Evolutionary conservation across 2,888 invertebrate genomes (phyloP), one percentile per base, ranked within the genome.

Genomic region (Cacoxenus indagator): DNA sequence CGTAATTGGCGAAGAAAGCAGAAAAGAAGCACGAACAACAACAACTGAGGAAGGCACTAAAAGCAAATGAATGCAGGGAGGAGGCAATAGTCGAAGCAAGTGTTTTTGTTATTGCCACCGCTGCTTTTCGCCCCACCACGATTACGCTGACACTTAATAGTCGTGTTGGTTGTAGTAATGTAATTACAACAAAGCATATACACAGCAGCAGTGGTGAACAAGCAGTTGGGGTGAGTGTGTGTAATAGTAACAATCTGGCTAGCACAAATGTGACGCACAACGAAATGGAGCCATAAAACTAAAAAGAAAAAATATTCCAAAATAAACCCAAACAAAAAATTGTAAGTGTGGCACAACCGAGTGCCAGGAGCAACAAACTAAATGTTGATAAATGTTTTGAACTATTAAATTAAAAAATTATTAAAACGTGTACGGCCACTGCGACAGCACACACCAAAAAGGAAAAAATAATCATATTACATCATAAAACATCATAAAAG

Each of bases 1-100:
- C 67, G 73, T 78, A 78, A 81, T 78, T 81, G 82, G 67, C 59
- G 61, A 65, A 66, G 65, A 61, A 57, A 69, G n/a, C n/a, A n/a
- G n/a, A 64, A 67, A 45, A 68, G 9, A 46, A 26, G n/a, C 48
- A 51, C 37, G 14, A 14, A 26, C 54, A 54, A 14, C 26, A 26
- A 54, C 24, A 22, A 22, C 24, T 9, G 22, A 19, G 11, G 22
- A 5, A 37, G 22, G 22, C 19, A 22, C 19, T 9, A 22, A 51
- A 19, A 9, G 24, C 54, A 26, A 54, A 22, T 8, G 24, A 8
- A 0, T 24, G 22, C 26, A 54, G 26, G n/a, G n/a, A n/a, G n/a
- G n/a, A n/a, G n/a, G n/a, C n/a, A n/a, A n/a, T n/a, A n/a, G n/a
- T n/a, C n/a, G n/a, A n/a, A n/a, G n/a, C n/a, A n/a, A n/a, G n/a